These are phyloP conservation scores for Oryzias melastigma DNA, from an alignment of 2,113 vertebrate genomes.

Conservation along the genomic window DNA sequence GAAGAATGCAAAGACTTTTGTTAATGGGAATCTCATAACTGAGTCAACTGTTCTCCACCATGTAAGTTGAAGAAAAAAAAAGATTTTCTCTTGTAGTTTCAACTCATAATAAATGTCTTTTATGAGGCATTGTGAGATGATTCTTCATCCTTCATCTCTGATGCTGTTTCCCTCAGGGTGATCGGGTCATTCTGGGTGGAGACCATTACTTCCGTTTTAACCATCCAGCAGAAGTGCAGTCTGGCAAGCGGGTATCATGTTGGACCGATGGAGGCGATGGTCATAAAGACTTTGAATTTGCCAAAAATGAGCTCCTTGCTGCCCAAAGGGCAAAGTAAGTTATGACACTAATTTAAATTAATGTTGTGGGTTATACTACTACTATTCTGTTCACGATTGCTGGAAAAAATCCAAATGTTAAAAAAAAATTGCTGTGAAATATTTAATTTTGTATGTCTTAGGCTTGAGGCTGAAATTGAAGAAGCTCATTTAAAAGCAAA, in stretches of 20 bases:
- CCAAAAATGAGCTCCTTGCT: conserved; percentile 89
- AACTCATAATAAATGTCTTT: background rate
- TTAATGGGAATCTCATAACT: conserved; percentile 87
- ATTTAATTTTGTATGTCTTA: conserved; percentile 50
- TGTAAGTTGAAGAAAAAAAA: conserved; percentile 74
- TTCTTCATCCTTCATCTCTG: background rate
- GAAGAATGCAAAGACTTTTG: conserved; percentile 85
- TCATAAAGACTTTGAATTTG: conserved; percentile 93
- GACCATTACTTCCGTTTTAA: conserved; percentile 98
- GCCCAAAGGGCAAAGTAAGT: conserved; percentile 89
- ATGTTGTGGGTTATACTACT: too few relatives aligned
- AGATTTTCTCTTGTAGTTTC: background rate
- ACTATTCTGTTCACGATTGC: too few relatives aligned
- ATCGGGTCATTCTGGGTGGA: conserved; percentile 92
- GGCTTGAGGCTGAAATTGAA: conserved; percentile 91
- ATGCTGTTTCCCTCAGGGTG: conserved; percentile 78
- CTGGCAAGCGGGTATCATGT: conserved; percentile 72
- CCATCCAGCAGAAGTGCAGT: conserved; percentile 89
- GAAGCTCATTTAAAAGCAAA: conserved; percentile 89
- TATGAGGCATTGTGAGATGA: background rate
- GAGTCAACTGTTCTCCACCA: conserved; percentile 85
- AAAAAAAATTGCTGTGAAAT: too few relatives aligned
- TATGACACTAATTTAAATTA: background rate
- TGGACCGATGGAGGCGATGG: conserved; percentile 73
- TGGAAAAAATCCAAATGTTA: too few relatives aligned